Evolutionary conservation across 2,888 invertebrate genomes (phyloP).

Genomic region (Heliconius erato): DNA sequence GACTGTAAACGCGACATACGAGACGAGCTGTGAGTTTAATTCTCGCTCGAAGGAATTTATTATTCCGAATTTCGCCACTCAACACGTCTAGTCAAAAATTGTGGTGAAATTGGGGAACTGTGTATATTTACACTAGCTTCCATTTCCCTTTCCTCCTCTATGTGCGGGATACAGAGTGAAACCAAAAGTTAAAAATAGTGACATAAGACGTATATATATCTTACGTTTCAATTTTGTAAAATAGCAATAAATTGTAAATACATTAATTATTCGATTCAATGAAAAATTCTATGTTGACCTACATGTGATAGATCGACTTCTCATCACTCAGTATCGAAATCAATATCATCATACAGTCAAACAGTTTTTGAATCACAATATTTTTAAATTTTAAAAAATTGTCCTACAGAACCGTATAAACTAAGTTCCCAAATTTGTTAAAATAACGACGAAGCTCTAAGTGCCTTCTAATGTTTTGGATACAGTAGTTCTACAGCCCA

Average conservation of each 20-base stretch:
- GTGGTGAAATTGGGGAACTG: not conserved
- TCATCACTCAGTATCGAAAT: not conserved
- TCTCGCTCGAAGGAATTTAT: too few relatives aligned
- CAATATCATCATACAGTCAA: not conserved
- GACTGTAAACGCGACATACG: too few relatives aligned
- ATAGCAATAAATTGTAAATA: not conserved
- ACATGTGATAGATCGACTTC: not conserved
- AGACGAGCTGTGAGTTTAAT: too few relatives aligned
- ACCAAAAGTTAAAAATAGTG: too few relatives aligned
- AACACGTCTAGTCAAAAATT: not conserved
- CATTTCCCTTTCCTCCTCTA: not conserved
- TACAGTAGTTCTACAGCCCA: slow-evolving; percentile 42
- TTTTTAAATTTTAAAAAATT: not conserved
- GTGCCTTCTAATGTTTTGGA: slow-evolving; percentile 48
- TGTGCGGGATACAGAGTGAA: too few relatives aligned
- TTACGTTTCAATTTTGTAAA: not conserved
- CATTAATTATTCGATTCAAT: too few relatives aligned
- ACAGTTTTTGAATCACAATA: not conserved
- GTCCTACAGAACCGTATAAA: not conserved
- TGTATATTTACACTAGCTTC: not conserved
- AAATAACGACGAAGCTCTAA: slow-evolving; percentile 33
- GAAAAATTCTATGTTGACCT: too few relatives aligned
- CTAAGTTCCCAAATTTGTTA: slow-evolving; percentile 20
- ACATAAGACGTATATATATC: not conserved
- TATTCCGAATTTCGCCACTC: not conserved